Percentiles rank a stretch among this genome's conserved stretches.
phyloP scores from a whole-genome alignment of 2,113 vertebrate genomes.

The Urocynchramus pylzowi region DNA sequence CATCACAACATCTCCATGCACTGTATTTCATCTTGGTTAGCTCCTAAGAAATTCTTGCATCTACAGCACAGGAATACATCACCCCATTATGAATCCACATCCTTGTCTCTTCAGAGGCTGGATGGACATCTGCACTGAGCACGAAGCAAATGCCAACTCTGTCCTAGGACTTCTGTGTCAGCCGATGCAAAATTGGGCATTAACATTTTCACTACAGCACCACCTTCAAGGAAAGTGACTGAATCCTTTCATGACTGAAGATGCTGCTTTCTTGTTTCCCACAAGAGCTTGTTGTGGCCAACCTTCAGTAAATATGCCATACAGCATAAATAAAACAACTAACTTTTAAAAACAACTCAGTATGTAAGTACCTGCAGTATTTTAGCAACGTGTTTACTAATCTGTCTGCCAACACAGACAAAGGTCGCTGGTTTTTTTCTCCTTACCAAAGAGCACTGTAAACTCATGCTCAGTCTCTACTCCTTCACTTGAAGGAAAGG shows the following conservation, averaged over 20 bases:
- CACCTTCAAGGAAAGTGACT: constrained; percentile 48
- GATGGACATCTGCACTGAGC: neutral
- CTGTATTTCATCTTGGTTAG: neutral
- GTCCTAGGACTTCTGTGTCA: constrained; percentile 47
- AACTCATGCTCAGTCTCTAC: constrained; percentile 18
- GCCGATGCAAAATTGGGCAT: neutral
- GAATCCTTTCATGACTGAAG: constrained; percentile 34
- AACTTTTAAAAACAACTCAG: constrained; percentile 20
- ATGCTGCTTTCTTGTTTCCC: constrained; percentile 8
- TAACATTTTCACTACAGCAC: constrained; percentile 51
- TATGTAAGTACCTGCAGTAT: neutral
- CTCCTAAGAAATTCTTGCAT: neutral
- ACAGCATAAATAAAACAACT: neutral
- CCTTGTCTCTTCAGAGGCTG: constrained; percentile 13
- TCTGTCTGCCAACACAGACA: neutral
- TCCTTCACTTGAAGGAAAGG: constrained; percentile 22
- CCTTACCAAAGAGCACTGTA: constrained; percentile 29
- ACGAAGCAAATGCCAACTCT: constrained; percentile 13
- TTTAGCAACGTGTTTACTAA: neutral
- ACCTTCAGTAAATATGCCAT: constrained; percentile 5
- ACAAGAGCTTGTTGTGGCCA: constrained; percentile 29
- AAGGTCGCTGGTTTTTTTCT: neutral
- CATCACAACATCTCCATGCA: neutral
- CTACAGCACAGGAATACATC: constrained; percentile 56
- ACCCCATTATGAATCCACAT: constrained; percentile 67